Evolutionary conservation across 2,113 vertebrate species (phyloP).

Genomic region (Hippocampus mohnikei): DNA sequence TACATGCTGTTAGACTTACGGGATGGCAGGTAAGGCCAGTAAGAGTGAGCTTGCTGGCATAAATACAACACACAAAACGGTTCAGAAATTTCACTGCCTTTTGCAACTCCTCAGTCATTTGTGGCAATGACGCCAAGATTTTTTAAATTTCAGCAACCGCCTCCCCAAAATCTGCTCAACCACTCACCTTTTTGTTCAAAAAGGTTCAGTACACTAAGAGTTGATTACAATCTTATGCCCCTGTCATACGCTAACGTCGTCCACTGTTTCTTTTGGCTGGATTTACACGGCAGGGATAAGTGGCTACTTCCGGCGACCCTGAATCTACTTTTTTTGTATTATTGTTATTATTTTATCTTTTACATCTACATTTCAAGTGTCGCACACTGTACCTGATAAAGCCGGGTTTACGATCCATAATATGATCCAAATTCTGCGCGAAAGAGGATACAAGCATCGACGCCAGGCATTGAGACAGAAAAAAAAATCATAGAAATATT

Average conservation of each 20-base stretch:
- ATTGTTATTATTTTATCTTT: no score
- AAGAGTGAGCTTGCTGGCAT: neutral
- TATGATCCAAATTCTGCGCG: no score
- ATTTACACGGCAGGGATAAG: neutral
- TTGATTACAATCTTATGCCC: constrained; percentile 6
- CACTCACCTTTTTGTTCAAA: neutral
- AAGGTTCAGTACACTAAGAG: neutral
- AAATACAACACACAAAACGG: constrained; percentile 27
- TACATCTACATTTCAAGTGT: no score
- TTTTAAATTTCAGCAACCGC: neutral
- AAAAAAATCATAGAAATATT: no score
- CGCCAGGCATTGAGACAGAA: no score
- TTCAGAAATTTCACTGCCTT: constrained; percentile 50
- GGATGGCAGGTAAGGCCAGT: constrained; percentile 54
- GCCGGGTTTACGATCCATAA: no score
- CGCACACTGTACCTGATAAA: no score
- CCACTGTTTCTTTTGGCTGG: constrained; percentile 3
- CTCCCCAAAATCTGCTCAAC: neutral
- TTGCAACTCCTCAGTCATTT: constrained; percentile 27
- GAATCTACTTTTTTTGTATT: no score
- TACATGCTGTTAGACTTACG: constrained; percentile 62
- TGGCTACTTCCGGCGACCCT: neutral
- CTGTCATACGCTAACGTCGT: constrained; percentile 8
- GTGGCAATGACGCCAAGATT: neutral
- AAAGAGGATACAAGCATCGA: no score